Evolutionary conservation across 2,113 vertebrate genomes (phyloP), one percentile per base, ranked within the genome.

Genomic region (Mus pahari): DNA sequence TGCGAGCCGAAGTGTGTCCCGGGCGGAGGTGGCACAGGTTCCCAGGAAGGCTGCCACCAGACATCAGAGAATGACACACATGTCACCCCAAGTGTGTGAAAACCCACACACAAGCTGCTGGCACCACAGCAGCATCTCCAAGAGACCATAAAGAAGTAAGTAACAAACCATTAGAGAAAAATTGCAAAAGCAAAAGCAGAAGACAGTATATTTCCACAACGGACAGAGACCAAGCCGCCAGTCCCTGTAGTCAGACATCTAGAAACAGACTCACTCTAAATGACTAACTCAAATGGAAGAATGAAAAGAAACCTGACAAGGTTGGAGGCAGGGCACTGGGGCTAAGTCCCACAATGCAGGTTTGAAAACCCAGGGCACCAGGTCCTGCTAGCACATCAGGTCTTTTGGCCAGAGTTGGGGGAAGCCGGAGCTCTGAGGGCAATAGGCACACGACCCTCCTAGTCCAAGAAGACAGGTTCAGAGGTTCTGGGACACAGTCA

Each of bases 251-350:
- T 14, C 64, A 92, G 73, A 73, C 0, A 64, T 68, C 79, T 92
- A 94, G 24, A 97, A 91, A 94, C 39, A 3, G 3, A 82, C 75
- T 92, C 53, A 60, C 42, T 60, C 91, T 45, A 93, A 86, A 68
- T 90, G 58, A 91, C 92, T 78, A 74, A 79, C 28, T 60, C 60
- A 77, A 64, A 93, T 17, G 62, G 39, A 91, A 70, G 48, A 87
- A 11, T 68, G 14, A 92, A 77, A 77, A 10, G 53, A 50, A 62
- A 60, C 33, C 42, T 71, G 33, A 86, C 36, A 92, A 91, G 68
- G 55, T 6, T 7, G 58, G 33, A 82, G 84, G 33, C 58, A 60
- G 77, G 87, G 33, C 71, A 60, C 16, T 7, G 68, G 68, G 62
- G 7, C 45, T 48, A 84, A 83, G 53, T 42, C 19, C 36, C n/a